phyloP scores from a whole-genome alignment of 2,888 invertebrate species.

The Campaea margaritaria region DNA sequence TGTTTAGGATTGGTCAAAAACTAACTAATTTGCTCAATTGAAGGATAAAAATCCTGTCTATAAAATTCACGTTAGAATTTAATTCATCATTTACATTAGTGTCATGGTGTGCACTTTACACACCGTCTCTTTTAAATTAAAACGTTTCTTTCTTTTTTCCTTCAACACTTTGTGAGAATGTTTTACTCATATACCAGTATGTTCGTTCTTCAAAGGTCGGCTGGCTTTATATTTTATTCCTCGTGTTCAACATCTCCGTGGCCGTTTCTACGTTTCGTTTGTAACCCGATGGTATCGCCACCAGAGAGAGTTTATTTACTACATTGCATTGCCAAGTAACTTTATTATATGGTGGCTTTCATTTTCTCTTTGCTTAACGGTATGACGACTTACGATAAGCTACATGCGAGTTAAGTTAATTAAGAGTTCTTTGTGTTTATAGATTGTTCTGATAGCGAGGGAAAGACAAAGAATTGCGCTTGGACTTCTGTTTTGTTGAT shows the following conservation, averaged over 20 bases:
- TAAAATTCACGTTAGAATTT: too few relatives aligned
- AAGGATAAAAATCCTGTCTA: too few relatives aligned
- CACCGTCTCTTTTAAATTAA: too few relatives aligned
- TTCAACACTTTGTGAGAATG: too few relatives aligned
- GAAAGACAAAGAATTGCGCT: neutral
- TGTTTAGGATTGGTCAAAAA: too few relatives aligned
- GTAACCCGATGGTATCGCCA: conserved; percentile 12
- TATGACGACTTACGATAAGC: conserved; percentile 19
- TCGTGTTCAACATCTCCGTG: neutral
- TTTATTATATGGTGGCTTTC: conserved; percentile 16
- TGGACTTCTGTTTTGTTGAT: too few relatives aligned
- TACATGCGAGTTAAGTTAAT: conserved; percentile 19
- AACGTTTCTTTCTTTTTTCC: too few relatives aligned
- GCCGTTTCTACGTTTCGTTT: neutral
- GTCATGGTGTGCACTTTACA: too few relatives aligned
- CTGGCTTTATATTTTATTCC: conserved; percentile 1
- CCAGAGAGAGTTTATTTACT: conserved; percentile 18
- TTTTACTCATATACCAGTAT: neutral
- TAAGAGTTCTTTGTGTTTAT: conserved; percentile 11
- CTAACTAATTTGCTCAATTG: too few relatives aligned
- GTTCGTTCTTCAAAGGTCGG: neutral
- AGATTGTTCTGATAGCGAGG: conserved; percentile 14
- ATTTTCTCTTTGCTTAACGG: conserved; percentile 16
- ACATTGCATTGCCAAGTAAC: conserved; percentile 2
- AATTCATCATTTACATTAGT: too few relatives aligned